Conservation (phyloP, 2,797 vertebrate species). For the Meriones psammophilus region DNA sequence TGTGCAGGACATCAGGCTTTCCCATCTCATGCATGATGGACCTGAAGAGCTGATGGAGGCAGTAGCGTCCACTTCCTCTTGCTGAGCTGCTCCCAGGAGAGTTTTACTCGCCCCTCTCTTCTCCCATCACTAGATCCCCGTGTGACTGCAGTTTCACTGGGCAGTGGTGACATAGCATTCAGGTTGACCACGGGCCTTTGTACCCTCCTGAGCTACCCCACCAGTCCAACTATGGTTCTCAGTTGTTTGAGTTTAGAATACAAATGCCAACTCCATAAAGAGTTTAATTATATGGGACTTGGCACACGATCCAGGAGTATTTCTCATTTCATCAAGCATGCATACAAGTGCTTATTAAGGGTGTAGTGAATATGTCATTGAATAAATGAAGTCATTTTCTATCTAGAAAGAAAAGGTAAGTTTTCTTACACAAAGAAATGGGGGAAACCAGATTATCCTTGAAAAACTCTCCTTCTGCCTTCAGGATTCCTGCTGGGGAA, state of each 20-base stretch:
- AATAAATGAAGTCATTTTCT: neutral
- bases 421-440: neutral
- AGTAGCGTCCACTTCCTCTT: fast-evolving
- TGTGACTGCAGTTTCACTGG: neutral
- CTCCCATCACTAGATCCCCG: no score
- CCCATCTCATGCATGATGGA: neutral
- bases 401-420: neutral
- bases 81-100: neutral
- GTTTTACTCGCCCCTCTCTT: neutral
- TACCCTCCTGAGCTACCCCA: neutral
- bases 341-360: neutral
- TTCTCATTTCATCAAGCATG: neutral
- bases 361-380: neutral
- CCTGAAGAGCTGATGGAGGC: neutral
- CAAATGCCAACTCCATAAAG: neutral
- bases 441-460: neutral
- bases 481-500: constrained; percentile 90
- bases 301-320: neutral
- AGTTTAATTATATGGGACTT: neutral
- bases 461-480: constrained; percentile 41
- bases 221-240: neutral
- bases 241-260: neutral
- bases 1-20: neutral
- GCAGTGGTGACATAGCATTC: no score
- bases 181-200: neutral